Evolutionary conservation across 2,797 vertebrate genomes (phyloP).

Genomic region (Picus viridis): DNA sequence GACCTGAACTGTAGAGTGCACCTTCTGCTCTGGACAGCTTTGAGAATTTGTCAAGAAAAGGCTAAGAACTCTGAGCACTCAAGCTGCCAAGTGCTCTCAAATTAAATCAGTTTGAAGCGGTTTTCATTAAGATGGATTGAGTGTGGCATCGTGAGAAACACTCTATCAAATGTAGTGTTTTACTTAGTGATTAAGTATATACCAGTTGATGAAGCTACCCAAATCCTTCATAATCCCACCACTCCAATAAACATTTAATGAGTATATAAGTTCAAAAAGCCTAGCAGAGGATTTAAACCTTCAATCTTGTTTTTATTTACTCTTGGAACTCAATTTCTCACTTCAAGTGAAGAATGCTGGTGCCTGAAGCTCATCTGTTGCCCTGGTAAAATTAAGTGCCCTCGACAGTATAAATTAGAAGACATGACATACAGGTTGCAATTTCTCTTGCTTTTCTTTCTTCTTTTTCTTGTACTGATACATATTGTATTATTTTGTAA

Average conservation of each 20-base stretch:
- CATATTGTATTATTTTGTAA: conserved; percentile 20
- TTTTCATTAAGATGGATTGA: conserved; percentile 99
- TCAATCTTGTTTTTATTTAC: conserved; percentile 90
- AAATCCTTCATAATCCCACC: conserved; percentile 91
- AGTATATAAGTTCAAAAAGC: conserved; percentile 87
- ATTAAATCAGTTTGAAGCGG: conserved; percentile 91
- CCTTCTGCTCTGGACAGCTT: conserved; percentile 53
- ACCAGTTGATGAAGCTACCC: conserved; percentile 92
- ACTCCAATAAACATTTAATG: conserved; percentile 95
- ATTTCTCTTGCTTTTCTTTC: not conserved
- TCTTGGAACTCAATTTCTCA: conserved; percentile 87
- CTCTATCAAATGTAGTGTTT: conserved; percentile 99
- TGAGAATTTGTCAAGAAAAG: conserved; percentile 74
- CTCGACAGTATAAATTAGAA: conserved; percentile 76
- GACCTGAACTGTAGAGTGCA: conserved; percentile 12
- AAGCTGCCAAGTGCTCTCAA: conserved; percentile 85
- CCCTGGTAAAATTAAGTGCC: conserved; percentile 81
- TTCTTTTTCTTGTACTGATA: not conserved
- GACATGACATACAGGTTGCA: conserved; percentile 69
- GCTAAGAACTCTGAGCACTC: conserved; percentile 70
- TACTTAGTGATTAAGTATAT: conserved; percentile 99
- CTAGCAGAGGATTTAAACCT: conserved; percentile 89
- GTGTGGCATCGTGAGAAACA: conserved; percentile 98
- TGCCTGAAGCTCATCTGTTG: conserved; percentile 81
- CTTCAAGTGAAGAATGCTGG: conserved; percentile 82